Evolutionary conservation across 2,888 invertebrate genomes (phyloP).

Genomic region (Xylocampa areola): DNA sequence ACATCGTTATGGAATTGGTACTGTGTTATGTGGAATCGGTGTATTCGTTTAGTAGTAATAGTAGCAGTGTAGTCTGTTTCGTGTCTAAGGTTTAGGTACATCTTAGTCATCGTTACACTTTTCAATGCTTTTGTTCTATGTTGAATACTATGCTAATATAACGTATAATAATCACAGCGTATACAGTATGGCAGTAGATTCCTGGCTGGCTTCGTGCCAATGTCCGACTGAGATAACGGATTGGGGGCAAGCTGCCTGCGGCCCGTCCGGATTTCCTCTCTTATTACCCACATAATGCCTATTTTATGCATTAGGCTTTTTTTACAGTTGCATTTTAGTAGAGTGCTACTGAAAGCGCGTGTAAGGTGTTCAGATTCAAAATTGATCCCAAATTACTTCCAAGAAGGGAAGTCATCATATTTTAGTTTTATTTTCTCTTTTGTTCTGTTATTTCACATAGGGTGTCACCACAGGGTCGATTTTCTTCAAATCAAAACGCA

Average conservation of each 20-base stretch:
- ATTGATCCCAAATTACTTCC: not conserved
- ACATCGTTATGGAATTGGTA: too few relatives aligned
- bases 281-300: constrained; percentile 44
- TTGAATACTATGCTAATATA: constrained; percentile 22
- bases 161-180: constrained; percentile 39
- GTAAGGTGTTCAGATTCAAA: not conserved
- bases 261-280: constrained; percentile 51
- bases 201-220: constrained; percentile 57
- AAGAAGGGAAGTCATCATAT: not conserved
- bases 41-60: too few relatives aligned
- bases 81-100: not conserved
- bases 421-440: not conserved
- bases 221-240: constrained; percentile 69
- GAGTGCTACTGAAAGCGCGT: constrained; percentile 7
- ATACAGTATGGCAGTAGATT: constrained; percentile 32
- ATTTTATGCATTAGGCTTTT: constrained; percentile 43
- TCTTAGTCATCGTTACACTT: not conserved
- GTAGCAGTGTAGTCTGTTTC: not conserved
- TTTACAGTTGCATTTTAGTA: constrained; percentile 28
- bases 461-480: too few relatives aligned
- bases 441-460: too few relatives aligned
- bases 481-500: too few relatives aligned
- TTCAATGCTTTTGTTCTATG: constrained; percentile 31
- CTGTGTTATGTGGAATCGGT: too few relatives aligned
- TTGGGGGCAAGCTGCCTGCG: constrained; percentile 60